Base-by-base conservation (phyloP, 2,113 vertebrate species). In the Motacilla alba region DNA sequence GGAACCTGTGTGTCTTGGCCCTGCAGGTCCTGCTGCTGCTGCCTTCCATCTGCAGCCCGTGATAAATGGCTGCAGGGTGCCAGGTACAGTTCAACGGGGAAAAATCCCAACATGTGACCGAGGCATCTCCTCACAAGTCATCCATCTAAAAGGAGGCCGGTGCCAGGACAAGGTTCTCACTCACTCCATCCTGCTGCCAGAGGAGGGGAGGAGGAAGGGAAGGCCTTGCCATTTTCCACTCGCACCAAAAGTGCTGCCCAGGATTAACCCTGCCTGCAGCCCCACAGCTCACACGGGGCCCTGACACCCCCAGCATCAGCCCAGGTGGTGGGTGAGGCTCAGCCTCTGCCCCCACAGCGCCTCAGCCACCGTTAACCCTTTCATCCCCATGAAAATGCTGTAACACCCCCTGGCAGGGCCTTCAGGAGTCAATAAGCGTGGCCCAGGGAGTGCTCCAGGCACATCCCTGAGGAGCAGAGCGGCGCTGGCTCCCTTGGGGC, bases 61-160 rank as follows among this genome's bases (percentile, higher is more conserved):
- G 96, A 97, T 95, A 86, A 93, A 97, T 89, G 95, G 95, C 94
- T 31, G 72, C 83, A 19, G 93, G 94, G 96, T 80, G 96, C 95
- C 96, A 96, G 96, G 93, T 95, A 95, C 94, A 90, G 92, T 78
- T 96, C 95, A 90, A 8, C 22, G 44, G 7, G 84, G 93, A 90
- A 93, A 96, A 96, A 96, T 90, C 94, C 94, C 93, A 64, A 86
- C 89, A 41, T 94, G 96, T 86, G 95, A 95, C 95, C 46, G 35
- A 86, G 94, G 93, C 93, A 90, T 97, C 94, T 95, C 93, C 72
- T 96, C 16, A 1, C 95, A 96, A 87, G 85, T 93, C 95, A 93
- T 97, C 67, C 96, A 96, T 97, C 96, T 96, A 13, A 23, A 6
- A 16, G 56, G 79, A 88, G 90, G 5, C 27, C 6, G 5, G 89